Percentiles rank a stretch among this genome's conserved stretches.
phyloP scores from a whole-genome alignment of 2,113 vertebrate genomes.

The Gambusia holbrooki region DNA sequence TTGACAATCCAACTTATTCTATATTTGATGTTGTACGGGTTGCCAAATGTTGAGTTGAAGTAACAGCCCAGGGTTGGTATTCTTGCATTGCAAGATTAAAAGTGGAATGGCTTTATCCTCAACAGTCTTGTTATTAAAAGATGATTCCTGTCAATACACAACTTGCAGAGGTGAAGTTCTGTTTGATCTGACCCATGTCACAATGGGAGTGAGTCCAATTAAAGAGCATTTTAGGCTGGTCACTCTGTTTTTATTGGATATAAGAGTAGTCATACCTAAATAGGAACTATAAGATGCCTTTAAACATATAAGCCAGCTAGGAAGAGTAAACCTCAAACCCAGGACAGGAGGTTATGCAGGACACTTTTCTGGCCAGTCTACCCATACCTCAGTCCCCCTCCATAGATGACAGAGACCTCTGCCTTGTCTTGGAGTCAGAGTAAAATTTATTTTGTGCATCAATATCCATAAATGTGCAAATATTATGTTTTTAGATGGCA shows the following conservation, averaged over 20 bases:
- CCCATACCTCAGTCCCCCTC: not conserved
- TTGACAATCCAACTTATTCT: too few species aligned
- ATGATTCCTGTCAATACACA: too few species aligned
- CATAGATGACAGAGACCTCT: not conserved
- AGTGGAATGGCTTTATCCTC: too few species aligned
- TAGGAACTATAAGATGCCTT: not conserved
- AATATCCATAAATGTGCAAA: too few species aligned
- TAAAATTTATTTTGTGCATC: not conserved
- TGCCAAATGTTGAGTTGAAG: too few species aligned
- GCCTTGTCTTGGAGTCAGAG: not conserved
- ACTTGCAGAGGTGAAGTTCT: not conserved
- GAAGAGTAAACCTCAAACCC: not conserved
- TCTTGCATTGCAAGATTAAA: too few species aligned
- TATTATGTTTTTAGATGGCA: too few species aligned
- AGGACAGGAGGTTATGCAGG: not conserved
- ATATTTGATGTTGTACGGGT: too few species aligned
- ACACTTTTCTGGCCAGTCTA: not conserved
- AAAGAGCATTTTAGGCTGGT: not conserved
- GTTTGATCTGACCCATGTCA: not conserved
- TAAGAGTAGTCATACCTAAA: not conserved
- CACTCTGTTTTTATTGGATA: not conserved
- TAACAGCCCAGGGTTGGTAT: too few species aligned
- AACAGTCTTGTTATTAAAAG: too few species aligned
- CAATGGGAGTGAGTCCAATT: not conserved
- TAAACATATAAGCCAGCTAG: not conserved